Evolutionary conservation across 2,113 vertebrate genomes (phyloP).

Genomic region (Sinosuthora webbiana): DNA sequence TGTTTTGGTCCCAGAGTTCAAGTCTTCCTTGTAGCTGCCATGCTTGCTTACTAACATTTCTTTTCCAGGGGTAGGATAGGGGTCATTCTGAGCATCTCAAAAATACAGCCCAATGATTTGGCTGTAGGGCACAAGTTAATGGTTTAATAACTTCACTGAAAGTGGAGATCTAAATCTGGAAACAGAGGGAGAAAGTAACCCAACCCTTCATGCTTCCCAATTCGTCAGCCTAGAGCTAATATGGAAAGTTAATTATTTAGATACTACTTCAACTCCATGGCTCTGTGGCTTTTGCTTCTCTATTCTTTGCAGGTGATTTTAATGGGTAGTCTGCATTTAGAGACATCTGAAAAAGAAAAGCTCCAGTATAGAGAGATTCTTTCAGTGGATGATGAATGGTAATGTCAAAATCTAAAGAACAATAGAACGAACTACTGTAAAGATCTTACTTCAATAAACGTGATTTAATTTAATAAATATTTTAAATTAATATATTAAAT

Average conservation of each 20-base stretch:
- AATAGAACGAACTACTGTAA: neutral
- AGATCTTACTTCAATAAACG: neutral
- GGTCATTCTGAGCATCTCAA: neutral
- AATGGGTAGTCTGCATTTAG: neutral
- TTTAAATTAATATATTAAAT: neutral
- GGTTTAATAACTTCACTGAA: neutral
- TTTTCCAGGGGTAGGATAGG: neutral
- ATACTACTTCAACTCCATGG: neutral
- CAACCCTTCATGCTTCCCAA: neutral
- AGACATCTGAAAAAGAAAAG: neutral
- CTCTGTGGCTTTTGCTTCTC: neutral
- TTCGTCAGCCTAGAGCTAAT: neutral
- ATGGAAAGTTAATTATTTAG: neutral
- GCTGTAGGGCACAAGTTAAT: neutral
- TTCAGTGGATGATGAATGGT: neutral
- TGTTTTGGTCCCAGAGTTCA: neutral
- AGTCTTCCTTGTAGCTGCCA: accelerated
- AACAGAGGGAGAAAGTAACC: neutral
- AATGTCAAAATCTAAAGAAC: neutral
- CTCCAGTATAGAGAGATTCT: neutral
- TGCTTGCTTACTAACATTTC: neutral
- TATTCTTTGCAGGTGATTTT: neutral
- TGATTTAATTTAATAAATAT: neutral
- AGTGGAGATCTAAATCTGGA: neutral
- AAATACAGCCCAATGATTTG: neutral